Percentiles rank a stretch among this genome's conserved stretches.
Evolutionary conservation across 2,888 invertebrate species (phyloP).

Genomic region (Eupsilia transversa): DNA sequence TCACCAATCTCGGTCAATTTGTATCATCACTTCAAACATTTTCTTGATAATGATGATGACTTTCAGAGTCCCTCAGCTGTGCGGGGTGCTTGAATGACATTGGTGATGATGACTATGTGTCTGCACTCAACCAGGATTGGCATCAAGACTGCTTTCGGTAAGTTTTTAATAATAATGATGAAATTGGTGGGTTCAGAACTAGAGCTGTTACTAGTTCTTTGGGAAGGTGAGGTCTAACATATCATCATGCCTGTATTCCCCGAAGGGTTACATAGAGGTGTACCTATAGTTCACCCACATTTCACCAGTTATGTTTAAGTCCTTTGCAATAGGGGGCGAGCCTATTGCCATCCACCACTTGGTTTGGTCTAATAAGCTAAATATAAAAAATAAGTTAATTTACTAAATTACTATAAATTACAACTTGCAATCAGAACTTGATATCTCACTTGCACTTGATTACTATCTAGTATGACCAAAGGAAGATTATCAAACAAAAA

Average conservation of each 20-base stretch:
- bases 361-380: background rate
- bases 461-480: background rate
- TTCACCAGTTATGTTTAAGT: background rate
- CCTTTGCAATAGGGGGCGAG: background rate
- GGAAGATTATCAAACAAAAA: too few relatives aligned
- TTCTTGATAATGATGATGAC: background rate
- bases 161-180: slow-evolving; percentile 34
- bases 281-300: background rate
- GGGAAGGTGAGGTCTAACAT: background rate
- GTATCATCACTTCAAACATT: background rate
- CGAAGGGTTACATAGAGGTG: background rate
- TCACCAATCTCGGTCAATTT: background rate
- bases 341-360: background rate
- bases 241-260: background rate
- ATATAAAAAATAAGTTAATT: too few relatives aligned
- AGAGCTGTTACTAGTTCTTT: background rate
- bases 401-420: too few relatives aligned
- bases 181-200: background rate
- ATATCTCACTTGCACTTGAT: background rate
- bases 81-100: slow-evolving; percentile 94
- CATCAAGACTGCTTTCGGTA: slow-evolving; percentile 97
- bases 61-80: slow-evolving; percentile 88
- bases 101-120: slow-evolving; percentile 94
- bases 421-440: too few relatives aligned
- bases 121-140: slow-evolving; percentile 96